Conservation (phyloP, 2,888 invertebrate species). For the Thereva unica region DNA sequence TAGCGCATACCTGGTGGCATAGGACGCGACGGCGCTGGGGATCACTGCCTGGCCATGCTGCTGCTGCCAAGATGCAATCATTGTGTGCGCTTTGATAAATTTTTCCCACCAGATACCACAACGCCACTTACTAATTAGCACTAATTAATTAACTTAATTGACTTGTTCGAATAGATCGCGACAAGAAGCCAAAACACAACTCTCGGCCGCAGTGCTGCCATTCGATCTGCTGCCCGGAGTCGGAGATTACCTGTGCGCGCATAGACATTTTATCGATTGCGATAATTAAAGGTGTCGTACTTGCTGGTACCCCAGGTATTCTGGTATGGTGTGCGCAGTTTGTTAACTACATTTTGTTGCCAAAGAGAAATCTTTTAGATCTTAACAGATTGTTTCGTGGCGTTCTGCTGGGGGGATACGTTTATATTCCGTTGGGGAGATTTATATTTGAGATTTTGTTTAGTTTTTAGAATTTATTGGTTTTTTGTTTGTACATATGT, state of each 20-base stretch:
- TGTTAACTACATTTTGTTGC: conserved; percentile 19
- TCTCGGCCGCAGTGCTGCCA: conserved; percentile 4
- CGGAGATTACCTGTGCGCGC: conserved; percentile 15
- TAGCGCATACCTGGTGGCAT: no score
- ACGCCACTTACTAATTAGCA: conserved; percentile 36
- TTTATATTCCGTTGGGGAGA: no score
- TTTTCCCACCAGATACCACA: conserved; percentile 21
- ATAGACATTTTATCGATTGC: conserved; percentile 36
- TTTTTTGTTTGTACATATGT: no score
- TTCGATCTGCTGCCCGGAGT: conserved; percentile 17
- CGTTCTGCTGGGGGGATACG: no score
- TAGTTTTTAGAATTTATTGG: no score
- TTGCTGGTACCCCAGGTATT: conserved; percentile 26
- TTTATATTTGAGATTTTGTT: no score
- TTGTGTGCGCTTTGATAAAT: conserved; percentile 10
- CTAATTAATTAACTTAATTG: conserved; percentile 37
- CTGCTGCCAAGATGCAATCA: no score
- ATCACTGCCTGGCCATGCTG: no score
- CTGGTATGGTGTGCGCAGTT: neutral
- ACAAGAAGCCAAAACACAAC: conserved; percentile 34
- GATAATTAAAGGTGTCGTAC: conserved; percentile 38
- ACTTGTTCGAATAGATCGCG: conserved; percentile 37
- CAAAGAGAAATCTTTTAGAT: neutral
- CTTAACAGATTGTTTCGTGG: no score
- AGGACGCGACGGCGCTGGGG: no score